Percentiles rank a stretch among this genome's conserved stretches.
Evolutionary conservation across 2,888 invertebrate genomes (phyloP).

Genomic region (Heliconius charithonia): DNA sequence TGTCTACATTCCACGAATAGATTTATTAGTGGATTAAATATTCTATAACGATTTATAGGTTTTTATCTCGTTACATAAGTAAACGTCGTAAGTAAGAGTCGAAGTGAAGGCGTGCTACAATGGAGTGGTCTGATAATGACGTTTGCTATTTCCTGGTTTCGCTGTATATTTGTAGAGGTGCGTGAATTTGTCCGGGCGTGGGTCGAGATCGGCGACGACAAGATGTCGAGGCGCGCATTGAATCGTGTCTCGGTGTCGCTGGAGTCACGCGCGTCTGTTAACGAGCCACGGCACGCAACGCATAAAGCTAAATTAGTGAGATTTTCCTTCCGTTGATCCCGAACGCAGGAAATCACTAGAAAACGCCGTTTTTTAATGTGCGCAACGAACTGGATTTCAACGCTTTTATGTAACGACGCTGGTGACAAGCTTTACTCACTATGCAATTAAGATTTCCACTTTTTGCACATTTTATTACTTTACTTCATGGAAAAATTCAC

Average conservation of each 20-base stretch:
- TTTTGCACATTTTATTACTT: conserved; percentile 81
- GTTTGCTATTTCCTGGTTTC: conserved; percentile 59
- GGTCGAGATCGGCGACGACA: conserved; percentile 57
- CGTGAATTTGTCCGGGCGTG: conserved; percentile 52
- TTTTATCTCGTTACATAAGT: conserved; percentile 75
- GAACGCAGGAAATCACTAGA: conserved; percentile 78
- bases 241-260: conserved; percentile 51
- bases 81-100: conserved; percentile 44
- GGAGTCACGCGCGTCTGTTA: conserved; percentile 58
- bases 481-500: conserved; percentile 82
- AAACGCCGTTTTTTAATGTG: conserved; percentile 78
- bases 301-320: conserved; percentile 68
- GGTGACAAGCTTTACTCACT: conserved; percentile 74
- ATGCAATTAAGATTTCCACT: conserved; percentile 82
- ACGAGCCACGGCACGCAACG: conserved; percentile 77
- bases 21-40: conserved; percentile 72
- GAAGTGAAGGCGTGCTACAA: conserved; percentile 59
- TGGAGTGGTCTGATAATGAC: conserved; percentile 69
- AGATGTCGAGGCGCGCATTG: conserved; percentile 49
- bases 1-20: conserved; percentile 64
- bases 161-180: conserved; percentile 56
- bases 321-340: conserved; percentile 79
- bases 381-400: conserved; percentile 75
- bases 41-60: conserved; percentile 74
- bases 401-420: conserved; percentile 77